Conservation (phyloP, 2,888 invertebrate genomes). For the Cactoblastis cactorum region DNA sequence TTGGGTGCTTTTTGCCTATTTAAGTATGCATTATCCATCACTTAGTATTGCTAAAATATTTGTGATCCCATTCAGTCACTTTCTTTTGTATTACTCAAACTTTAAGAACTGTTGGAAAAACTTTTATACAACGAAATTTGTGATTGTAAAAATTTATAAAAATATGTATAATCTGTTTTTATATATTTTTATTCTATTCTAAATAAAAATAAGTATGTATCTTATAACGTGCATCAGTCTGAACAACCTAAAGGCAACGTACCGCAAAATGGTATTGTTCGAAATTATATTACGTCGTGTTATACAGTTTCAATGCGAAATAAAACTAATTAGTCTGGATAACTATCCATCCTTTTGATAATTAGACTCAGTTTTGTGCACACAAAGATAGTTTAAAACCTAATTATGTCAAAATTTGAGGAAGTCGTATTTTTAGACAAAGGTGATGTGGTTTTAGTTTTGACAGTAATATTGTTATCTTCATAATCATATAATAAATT, state of each 20-base stretch:
- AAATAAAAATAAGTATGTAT: too few relatives aligned
- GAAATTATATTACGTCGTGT: conserved; percentile 53
- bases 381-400: not conserved
- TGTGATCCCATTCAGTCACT: too few relatives aligned
- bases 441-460: not conserved
- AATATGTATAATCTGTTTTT: too few relatives aligned
- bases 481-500: not conserved
- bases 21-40: too few relatives aligned
- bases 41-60: too few relatives aligned
- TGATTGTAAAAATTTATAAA: too few relatives aligned
- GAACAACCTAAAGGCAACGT: conserved; percentile 32
- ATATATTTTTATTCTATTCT: too few relatives aligned
- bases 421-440: not conserved
- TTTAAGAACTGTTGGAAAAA: too few relatives aligned
- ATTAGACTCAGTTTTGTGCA: not conserved
- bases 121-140: too few relatives aligned
- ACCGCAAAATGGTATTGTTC: conserved; percentile 63
- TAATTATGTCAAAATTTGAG: conserved; percentile 1
- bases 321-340: conserved; percentile 25
- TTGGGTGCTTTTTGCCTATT: too few relatives aligned
- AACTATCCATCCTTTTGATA: conserved; percentile 8
- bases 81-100: too few relatives aligned
- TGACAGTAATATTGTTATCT: not conserved
- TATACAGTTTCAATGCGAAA: conserved; percentile 26
- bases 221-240: not conserved